Percentiles rank a stretch among this genome's conserved stretches.
Evolutionary conservation across 2,797 vertebrate genomes (phyloP).

Genomic region (Sylvia borin): DNA sequence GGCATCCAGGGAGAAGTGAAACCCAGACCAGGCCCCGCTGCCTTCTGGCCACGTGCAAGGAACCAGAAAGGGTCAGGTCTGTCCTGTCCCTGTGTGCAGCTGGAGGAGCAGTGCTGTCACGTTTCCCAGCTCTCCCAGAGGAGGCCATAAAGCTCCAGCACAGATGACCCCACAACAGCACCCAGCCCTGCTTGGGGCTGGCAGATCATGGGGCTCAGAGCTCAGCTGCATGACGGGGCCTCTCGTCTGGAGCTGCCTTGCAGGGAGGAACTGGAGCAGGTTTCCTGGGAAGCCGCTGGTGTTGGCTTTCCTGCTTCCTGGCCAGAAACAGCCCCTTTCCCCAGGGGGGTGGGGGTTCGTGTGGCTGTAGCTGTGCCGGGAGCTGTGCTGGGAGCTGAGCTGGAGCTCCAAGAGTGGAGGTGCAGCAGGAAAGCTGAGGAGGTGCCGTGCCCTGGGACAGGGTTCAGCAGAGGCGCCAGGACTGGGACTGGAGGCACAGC

Average conservation of each 20-base stretch:
- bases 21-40: neutral
- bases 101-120: accelerated
- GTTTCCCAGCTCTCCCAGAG: neutral
- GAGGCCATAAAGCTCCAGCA: neutral
- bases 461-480: neutral
- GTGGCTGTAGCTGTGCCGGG: accelerated
- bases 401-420: neutral
- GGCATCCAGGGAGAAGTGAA: neutral
- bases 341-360: accelerated
- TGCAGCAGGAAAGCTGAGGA: neutral
- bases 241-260: accelerated
- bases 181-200: neutral
- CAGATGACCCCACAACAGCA: neutral
- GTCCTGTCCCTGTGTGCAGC: neutral
- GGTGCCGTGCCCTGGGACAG: neutral
- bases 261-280: neutral
- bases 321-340: neutral
- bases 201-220: neutral
- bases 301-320: neutral
- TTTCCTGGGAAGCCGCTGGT: neutral
- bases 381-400: neutral
- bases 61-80: neutral
- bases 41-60: accelerated
- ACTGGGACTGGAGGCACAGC: neutral
- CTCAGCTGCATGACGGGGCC: accelerated